Percentiles rank a stretch among this genome's conserved stretches.
phyloP scores from a whole-genome alignment of 2,113 vertebrate genomes.

The Azemiops feae region DNA sequence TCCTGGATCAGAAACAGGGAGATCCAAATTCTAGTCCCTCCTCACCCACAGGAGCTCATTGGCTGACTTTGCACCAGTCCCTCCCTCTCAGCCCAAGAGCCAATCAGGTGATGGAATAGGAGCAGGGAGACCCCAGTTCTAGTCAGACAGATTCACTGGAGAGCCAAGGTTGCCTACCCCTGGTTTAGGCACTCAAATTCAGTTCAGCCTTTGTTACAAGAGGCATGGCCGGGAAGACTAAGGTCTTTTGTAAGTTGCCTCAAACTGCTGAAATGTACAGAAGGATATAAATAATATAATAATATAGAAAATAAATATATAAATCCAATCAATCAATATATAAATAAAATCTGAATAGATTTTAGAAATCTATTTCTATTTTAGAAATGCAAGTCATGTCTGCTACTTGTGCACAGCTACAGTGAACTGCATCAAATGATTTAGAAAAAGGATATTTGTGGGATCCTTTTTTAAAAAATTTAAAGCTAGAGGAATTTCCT shows the following conservation, averaged over 20 bases:
- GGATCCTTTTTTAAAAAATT: constrained; percentile 31
- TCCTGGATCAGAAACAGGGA: neutral
- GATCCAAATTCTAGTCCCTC: neutral
- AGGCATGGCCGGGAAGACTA: neutral
- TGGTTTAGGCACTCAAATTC: neutral
- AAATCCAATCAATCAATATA: neutral
- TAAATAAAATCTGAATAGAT: neutral
- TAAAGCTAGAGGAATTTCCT: constrained; percentile 62
- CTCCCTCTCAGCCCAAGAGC: neutral
- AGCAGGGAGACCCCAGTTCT: neutral
- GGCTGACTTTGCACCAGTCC: neutral
- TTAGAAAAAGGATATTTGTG: constrained; percentile 69
- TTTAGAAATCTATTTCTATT: too few relatives aligned
- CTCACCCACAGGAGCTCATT: too few relatives aligned
- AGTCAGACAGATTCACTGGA: neutral
- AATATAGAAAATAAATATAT: neutral
- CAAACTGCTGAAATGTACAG: neutral
- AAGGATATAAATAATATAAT: neutral
- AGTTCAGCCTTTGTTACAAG: too few relatives aligned
- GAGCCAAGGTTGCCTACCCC: too few relatives aligned
- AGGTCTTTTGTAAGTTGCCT: neutral
- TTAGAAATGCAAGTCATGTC: neutral
- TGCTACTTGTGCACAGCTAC: neutral
- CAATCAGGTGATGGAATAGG: neutral
- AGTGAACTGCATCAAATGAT: constrained; percentile 53